Evolutionary conservation across 2,113 vertebrate species (phyloP).

Genomic region (Gorilla gorilla): DNA sequence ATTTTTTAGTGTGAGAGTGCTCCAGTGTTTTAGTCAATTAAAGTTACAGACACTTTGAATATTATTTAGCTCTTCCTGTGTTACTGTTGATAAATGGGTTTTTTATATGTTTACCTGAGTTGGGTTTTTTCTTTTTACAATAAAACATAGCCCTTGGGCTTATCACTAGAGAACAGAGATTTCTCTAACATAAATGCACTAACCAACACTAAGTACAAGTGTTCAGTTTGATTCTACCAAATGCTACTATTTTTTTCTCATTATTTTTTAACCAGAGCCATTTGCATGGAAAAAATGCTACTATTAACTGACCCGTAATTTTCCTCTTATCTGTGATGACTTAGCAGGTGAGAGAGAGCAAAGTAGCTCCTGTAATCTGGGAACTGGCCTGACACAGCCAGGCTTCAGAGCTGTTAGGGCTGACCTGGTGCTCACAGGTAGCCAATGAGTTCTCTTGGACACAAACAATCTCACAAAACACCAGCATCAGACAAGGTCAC

Average conservation of each 20-base stretch:
- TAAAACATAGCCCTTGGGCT: background rate
- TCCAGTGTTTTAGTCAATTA: background rate
- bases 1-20: background rate
- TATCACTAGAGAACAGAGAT: background rate
- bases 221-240: background rate
- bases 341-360: background rate
- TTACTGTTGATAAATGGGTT: background rate
- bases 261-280: too few species aligned
- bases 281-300: background rate
- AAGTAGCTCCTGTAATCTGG: background rate
- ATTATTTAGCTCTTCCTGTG: background rate
- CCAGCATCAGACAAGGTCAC: background rate
- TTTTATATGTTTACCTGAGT: slow-evolving; percentile 4
- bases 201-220: background rate
- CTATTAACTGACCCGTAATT: background rate
- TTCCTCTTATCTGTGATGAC: slow-evolving; percentile 10
- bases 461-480: slow-evolving; percentile 33
- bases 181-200: background rate
- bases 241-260: background rate
- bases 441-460: background rate
- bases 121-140: background rate
- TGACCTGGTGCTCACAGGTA: background rate
- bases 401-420: background rate
- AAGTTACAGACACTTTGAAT: background rate
- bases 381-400: background rate